These are phyloP conservation scores for Otus sunia DNA, from an alignment of 2,113 vertebrate species.

Conservation along the genomic window DNA sequence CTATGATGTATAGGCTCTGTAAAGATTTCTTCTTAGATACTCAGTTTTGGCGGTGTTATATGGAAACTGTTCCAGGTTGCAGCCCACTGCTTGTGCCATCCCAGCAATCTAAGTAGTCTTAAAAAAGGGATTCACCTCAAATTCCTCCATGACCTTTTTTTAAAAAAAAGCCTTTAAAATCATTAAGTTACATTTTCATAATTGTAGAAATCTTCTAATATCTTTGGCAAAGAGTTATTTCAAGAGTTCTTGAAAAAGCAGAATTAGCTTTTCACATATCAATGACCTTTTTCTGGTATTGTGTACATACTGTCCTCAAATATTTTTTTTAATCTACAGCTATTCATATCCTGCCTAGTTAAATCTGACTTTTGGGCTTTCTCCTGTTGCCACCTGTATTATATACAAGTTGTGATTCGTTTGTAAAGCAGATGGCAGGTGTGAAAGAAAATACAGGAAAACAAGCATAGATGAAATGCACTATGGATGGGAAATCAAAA, in stretches of 20 bases:
- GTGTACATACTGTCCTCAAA: neutral
- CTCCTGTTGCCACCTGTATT: neutral
- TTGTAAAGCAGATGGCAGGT: neutral
- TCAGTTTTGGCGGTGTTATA: neutral
- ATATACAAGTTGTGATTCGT: neutral
- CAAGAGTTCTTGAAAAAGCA: neutral
- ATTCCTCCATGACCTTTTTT: neutral
- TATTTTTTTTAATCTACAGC: neutral
- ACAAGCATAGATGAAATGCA: neutral
- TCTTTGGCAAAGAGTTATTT: neutral
- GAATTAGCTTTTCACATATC: neutral
- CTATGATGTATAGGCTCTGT: neutral
- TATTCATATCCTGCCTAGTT: neutral
- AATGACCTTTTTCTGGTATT: neutral
- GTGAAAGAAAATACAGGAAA: neutral
- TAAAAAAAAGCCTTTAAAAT: neutral
- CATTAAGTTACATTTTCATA: neutral
- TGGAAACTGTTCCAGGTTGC: neutral
- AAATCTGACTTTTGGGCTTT: neutral
- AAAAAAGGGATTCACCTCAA: neutral
- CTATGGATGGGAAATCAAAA: neutral
- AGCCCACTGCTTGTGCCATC: neutral
- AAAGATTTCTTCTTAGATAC: neutral
- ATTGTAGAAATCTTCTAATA: neutral
- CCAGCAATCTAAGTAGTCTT: neutral